Evolutionary conservation across 2,113 vertebrate species (phyloP), one percentile per base, ranked within the genome.

Genomic region (Arenaria interpres): DNA sequence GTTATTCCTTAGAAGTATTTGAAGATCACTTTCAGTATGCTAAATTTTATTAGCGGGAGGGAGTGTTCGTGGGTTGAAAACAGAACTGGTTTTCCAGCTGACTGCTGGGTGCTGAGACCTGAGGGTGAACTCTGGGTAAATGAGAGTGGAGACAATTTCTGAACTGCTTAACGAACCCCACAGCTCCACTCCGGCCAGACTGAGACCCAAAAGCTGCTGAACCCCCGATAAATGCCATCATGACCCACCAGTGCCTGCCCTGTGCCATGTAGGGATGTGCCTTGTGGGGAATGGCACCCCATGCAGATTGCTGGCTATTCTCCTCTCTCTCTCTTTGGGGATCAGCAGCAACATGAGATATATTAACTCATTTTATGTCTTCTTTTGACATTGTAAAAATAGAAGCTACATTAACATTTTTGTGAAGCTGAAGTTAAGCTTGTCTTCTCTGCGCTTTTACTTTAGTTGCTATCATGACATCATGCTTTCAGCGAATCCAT

Each of bases 161-260:
- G 60, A 68, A 11, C 54, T 30, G 8, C 35, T 11, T 37, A 32
- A 33, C 1, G 1, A 72, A 39, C 35, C 23, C 46, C 64, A 19
- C 32, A 41, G 25, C 63, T 69, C 68, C 33, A 7, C 48, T 51
- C 64, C 64, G 48, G 39, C 33, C 71, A 22, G 63, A 18, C 35
- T 12, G 54, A 67, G 64, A 16, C 56, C 56, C 8, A 0, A 33
- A 81, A 21, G 37, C 63, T 35, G 28, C 75, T 3, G 3, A 54
- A 43, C 8, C 32, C n/a, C 27, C 3, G 0, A 0, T 4, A 39
- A 72, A 37, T 4, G 27, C 30, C 22, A 5, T 39, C 3, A 1
- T 50, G 50, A 30, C 43, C 48, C 48, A 7, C 33, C 8, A 0
- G 22, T 28, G 39, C 45, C 62, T 54, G 62, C 54, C 54, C 37